phyloP scores from a whole-genome alignment of 1,140 invertebrate genomes.

The Tetragonula clypearis region DNA sequence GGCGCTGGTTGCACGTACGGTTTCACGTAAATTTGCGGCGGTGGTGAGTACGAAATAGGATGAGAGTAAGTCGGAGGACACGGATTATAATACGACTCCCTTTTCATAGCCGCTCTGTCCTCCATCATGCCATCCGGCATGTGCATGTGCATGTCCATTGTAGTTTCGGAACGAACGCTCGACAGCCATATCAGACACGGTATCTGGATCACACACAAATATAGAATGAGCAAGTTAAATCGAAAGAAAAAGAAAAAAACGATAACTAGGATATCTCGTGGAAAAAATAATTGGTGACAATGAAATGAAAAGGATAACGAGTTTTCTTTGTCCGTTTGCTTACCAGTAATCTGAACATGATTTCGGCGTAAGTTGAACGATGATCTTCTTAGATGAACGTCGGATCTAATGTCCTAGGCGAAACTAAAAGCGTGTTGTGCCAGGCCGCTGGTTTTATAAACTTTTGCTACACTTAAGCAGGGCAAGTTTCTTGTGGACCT shows the following conservation, averaged over 20 bases:
- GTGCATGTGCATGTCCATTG: conserved; percentile 58
- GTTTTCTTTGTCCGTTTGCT: conserved; percentile 30
- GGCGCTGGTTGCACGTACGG: conserved; percentile 55
- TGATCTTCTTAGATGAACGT: not conserved
- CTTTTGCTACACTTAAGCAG: conserved; percentile 72
- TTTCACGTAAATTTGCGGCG: conserved; percentile 56
- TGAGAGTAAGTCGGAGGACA: conserved; percentile 72
- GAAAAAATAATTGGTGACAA: not conserved
- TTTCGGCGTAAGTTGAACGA: not conserved
- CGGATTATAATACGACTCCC: conserved; percentile 66
- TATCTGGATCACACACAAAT: conserved; percentile 54
- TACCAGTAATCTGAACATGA: conserved; percentile 67
- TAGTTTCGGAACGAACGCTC: conserved; percentile 68
- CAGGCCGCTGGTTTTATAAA: conserved; percentile 77
- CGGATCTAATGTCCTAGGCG: conserved; percentile 54
- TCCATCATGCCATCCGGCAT: conserved; percentile 53
- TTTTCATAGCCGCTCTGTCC: conserved; percentile 65
- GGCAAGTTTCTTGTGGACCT: conserved; percentile 54
- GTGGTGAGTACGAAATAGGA: conserved; percentile 52
- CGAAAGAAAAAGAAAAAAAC: not conserved
- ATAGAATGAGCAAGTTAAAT: not conserved
- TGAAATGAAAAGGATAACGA: not conserved
- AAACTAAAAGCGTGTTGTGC: conserved; percentile 71
- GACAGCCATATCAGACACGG: conserved; percentile 73
- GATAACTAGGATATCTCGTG: too few species aligned